Evolutionary conservation across 1,140 invertebrate genomes (phyloP).

Genomic region (Goniozus legneri): DNA sequence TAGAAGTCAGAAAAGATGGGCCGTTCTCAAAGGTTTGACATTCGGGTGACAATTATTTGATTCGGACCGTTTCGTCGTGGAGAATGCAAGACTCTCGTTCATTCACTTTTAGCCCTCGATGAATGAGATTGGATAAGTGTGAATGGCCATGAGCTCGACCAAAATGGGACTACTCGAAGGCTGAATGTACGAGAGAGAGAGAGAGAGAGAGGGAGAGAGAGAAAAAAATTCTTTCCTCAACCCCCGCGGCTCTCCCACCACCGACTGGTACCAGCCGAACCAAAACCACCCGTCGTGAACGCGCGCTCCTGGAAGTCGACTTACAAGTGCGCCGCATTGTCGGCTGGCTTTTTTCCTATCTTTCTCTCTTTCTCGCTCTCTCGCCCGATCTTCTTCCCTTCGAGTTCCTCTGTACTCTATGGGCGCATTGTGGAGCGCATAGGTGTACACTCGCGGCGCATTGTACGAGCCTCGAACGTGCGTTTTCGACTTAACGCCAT

Average conservation of each 20-base stretch:
- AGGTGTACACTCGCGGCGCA: conserved; percentile 45
- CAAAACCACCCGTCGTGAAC: too few relatives aligned
- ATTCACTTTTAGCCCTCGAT: not conserved
- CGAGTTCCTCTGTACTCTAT: not conserved
- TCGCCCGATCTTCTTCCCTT: not conserved
- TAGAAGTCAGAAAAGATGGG: conserved; percentile 1
- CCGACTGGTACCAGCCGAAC: too few relatives aligned
- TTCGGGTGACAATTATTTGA: conserved; percentile 21
- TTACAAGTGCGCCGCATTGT: too few relatives aligned
- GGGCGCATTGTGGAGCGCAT: conserved; percentile 34
- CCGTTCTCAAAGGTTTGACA: not conserved
- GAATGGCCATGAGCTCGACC: conserved; percentile 3
- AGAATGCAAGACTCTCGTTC: not conserved
- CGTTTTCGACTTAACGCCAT: conserved; percentile 41
- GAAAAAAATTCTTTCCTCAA: too few relatives aligned
- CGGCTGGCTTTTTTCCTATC: too few relatives aligned
- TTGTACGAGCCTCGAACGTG: conserved; percentile 37
- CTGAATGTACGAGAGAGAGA: too few relatives aligned
- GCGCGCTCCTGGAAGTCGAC: too few relatives aligned
- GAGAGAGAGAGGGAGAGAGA: too few relatives aligned
- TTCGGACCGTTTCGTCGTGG: conserved; percentile 17
- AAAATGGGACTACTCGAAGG: not conserved
- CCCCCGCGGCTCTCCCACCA: too few relatives aligned
- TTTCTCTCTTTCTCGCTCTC: not conserved
- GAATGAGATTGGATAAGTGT: conserved; percentile 14